Evolutionary conservation across 2,888 invertebrate species (phyloP).

Genomic region (Trichacis sp.): DNA sequence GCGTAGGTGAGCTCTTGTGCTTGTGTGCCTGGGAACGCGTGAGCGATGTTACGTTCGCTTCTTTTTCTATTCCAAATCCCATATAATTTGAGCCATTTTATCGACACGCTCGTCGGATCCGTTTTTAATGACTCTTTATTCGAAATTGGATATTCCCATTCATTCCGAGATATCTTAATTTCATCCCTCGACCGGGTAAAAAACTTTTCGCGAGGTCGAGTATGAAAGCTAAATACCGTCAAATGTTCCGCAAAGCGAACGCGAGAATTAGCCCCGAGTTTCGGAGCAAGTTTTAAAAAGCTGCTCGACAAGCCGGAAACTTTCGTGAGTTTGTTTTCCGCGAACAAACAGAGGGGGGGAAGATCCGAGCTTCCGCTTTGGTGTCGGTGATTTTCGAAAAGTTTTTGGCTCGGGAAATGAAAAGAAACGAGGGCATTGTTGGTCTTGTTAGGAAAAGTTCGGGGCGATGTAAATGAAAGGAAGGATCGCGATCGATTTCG

Average conservation of each 20-base stretch:
- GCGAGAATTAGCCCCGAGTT: conserved; percentile 30
- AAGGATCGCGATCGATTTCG: conserved; percentile 32
- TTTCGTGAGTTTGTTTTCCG: conserved; percentile 50
- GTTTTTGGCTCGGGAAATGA: conserved; percentile 15
- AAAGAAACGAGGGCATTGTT: conserved; percentile 12
- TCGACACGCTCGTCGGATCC: neutral
- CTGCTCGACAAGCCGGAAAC: conserved; percentile 43
- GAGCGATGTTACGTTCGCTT: conserved; percentile 2
- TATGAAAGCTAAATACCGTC: conserved; percentile 5
- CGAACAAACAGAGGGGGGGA: conserved; percentile 46
- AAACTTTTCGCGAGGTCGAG: conserved; percentile 9
- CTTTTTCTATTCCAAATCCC: neutral
- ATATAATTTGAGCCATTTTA: neutral
- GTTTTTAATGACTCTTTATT: neutral
- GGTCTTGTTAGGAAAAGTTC: conserved; percentile 18
- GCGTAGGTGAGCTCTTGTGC: neutral
- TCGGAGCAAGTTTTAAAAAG: conserved; percentile 24
- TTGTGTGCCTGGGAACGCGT: conserved; percentile 5
- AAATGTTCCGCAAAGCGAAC: neutral
- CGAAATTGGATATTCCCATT: neutral
- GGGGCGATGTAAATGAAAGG: conserved; percentile 24
- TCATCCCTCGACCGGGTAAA: neutral
- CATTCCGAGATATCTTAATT: neutral
- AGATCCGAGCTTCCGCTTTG: conserved; percentile 16
- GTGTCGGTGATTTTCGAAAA: conserved; percentile 33